Base-by-base conservation (phyloP, 2,888 invertebrate species). In the Elysia crispata region DNA sequence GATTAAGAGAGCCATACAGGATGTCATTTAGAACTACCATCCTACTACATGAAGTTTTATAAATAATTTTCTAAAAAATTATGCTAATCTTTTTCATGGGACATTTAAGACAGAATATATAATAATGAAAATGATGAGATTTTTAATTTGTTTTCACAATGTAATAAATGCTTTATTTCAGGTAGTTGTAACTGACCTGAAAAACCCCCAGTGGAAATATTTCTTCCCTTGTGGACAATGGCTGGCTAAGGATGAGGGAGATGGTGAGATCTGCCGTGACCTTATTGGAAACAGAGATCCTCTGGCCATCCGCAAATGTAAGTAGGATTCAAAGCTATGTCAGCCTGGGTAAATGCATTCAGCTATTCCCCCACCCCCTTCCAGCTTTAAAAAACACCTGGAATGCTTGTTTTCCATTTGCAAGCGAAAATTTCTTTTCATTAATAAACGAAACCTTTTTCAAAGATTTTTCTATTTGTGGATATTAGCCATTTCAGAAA, bases 191-290 rank as follows among this genome's bases (percentile, higher is more conserved):
- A 91, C 91, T 54, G 92, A 92, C 82, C 62, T 92, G 54, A 85
- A 88, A 72, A 88, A 91, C 80, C 89, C 90, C 0, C 89, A 91
- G 80, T 91, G 90, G 91, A 91, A 90, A 82, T 92, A 90, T 82
- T 92, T 87, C 85, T 92, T 92, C 83, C 91, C 91, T 0, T 92
- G 92, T 84, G 89, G 89, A 11, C 88, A 89, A 78, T 92, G 92
- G 92, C 81, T 92, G 60, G 89, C 92, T 49, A 89, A 87, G 76
- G 89, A 90, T 82, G 91, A 92, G 82, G 92, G 90, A 0, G 92
- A 92, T 84, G 89, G 90, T 0, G 84, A 87, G 31, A 91, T 89
- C 28, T 87, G 87, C 67, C 78, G 91, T n/a, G 89, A 90, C 62
- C 86, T 92, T 3, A 83, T 89, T 1, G 92, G 91, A 41, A 90